These are phyloP conservation scores for Tetrao urogallus DNA, from an alignment of 2,113 vertebrate genomes.

Conservation along the genomic window DNA sequence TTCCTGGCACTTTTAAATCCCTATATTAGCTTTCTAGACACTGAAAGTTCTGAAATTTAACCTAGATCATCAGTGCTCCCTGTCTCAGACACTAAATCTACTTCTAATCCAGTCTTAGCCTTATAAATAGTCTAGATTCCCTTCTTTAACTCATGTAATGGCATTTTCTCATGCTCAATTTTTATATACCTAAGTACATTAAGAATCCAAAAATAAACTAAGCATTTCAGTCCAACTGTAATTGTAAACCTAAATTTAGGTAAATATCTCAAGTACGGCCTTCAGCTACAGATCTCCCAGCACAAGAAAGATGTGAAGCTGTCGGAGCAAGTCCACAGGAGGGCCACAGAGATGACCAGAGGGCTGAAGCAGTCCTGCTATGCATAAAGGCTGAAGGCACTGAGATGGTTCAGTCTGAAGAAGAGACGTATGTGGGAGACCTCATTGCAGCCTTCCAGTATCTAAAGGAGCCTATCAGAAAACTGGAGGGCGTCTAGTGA, in stretches of 20 bases:
- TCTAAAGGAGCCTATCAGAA: too few relatives aligned
- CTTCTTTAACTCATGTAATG: background rate
- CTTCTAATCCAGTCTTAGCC: background rate
- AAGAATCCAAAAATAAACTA: slow-evolving; percentile 31
- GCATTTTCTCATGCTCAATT: background rate
- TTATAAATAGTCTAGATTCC: background rate
- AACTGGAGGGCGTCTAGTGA: too few relatives aligned
- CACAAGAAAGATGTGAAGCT: too few relatives aligned
- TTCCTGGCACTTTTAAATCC: background rate
- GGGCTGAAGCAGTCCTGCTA: too few relatives aligned
- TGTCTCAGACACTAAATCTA: background rate
- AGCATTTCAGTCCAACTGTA: background rate
- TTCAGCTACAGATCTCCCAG: too few relatives aligned
- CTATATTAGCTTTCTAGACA: background rate
- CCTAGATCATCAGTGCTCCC: background rate
- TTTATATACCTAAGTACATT: background rate
- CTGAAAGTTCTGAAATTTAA: background rate
- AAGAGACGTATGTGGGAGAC: too few relatives aligned
- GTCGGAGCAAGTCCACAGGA: too few relatives aligned
- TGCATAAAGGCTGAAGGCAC: too few relatives aligned
- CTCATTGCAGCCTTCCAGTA: too few relatives aligned
- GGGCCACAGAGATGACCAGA: too few relatives aligned
- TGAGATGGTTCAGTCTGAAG: too few relatives aligned
- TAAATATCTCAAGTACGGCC: background rate
- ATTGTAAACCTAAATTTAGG: slow-evolving; percentile 1